These are phyloP conservation scores for Hiodon alosoides DNA, from an alignment of 2,113 vertebrate species.

Conservation along the genomic window DNA sequence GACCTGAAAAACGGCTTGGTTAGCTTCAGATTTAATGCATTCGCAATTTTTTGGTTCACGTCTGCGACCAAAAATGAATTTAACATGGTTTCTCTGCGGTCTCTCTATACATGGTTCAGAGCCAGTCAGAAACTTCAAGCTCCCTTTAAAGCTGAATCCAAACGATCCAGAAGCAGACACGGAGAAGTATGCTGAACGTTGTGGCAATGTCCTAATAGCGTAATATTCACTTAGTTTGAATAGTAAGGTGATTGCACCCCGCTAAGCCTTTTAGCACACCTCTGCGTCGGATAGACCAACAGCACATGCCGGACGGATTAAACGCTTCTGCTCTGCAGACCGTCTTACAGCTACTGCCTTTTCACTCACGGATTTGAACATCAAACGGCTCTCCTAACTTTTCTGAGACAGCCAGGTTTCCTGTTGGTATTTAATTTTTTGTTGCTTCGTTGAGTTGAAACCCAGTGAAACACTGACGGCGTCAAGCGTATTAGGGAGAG, in stretches of 20 bases:
- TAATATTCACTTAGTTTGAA: not conserved
- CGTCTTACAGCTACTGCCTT: no score
- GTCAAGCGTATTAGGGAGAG: not conserved
- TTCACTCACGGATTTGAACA: not conserved
- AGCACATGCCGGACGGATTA: no score
- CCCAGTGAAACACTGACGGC: conserved; percentile 6
- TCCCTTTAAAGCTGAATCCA: not conserved
- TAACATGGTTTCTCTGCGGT: not conserved
- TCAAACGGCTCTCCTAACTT: no score
- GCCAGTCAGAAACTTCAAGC: not conserved
- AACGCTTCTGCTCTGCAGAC: no score
- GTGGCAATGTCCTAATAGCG: not conserved
- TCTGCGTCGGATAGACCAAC: no score
- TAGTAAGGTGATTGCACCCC: no score
- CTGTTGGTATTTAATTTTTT: not conserved
- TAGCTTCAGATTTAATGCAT: not conserved
- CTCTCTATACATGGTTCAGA: no score
- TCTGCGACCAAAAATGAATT: not conserved
- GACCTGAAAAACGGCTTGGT: not conserved
- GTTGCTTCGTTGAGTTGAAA: not conserved
- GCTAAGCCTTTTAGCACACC: no score
- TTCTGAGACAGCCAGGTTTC: not conserved
- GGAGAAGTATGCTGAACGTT: not conserved
- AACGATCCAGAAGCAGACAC: not conserved
- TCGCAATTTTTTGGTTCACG: not conserved